A percentile compares a stretch with the other conserved stretches of the same genome.
These are phyloP conservation scores for Enteromius thamalakanensis DNA, from an alignment of 2,797 vertebrate genomes.

Conservation along the genomic window DNA sequence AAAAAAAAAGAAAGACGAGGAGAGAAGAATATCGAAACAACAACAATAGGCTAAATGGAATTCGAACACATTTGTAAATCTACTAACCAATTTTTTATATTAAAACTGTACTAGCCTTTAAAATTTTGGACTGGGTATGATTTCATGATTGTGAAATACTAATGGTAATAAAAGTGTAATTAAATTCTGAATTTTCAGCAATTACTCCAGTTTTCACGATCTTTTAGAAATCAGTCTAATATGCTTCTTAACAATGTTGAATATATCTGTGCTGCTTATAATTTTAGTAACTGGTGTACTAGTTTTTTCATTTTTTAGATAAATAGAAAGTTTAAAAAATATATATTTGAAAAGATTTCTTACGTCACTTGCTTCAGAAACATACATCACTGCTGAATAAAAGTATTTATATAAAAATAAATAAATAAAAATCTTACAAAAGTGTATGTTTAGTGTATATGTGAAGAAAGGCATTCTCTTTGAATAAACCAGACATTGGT, in stretches of 20 bases:
- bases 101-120: neutral
- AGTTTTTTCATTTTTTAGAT: neutral
- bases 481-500: neutral
- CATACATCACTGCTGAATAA: neutral
- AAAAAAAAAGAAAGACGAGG: neutral
- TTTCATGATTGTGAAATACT: neutral
- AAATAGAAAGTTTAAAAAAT: neutral
- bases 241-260: neutral
- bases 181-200: neutral
- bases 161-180: neutral
- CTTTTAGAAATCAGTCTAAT: neutral
- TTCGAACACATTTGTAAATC: neutral
- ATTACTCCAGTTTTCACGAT: neutral
- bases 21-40: neutral
- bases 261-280: neutral
- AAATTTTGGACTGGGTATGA: neutral
- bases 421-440: neutral
- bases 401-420: neutral
- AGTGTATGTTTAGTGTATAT: neutral
- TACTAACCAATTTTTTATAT: neutral
- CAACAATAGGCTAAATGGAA: neutral
- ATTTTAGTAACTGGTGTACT: neutral
- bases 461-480: neutral
- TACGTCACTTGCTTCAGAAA: no score
- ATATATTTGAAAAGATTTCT: neutral